Conservation (phyloP, 2,113 vertebrate species). For the Oxygymnocypris stewartii region DNA sequence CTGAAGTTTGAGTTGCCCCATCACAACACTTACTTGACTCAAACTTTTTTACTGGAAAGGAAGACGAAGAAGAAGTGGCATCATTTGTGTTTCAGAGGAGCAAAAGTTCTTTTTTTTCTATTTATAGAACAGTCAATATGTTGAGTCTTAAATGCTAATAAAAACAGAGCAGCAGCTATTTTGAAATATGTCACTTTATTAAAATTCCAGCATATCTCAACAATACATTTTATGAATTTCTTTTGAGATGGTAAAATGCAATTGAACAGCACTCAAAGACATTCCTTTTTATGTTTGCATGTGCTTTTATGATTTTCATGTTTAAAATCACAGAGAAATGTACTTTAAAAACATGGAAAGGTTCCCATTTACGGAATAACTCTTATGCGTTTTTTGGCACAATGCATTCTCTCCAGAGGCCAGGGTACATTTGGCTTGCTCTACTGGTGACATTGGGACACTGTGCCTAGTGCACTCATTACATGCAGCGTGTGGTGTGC, state of each 20-base stretch:
- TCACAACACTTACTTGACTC: neutral
- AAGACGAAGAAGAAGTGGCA: neutral
- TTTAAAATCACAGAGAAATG: neutral
- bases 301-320: neutral
- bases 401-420: neutral
- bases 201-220: neutral
- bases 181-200: neutral
- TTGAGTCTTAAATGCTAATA: neutral
- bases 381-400: neutral
- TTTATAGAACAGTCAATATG: neutral
- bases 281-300: neutral
- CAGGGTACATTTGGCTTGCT: neutral
- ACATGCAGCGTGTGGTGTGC: constrained; percentile 24
- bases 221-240: neutral
- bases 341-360: neutral
- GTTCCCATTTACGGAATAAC: neutral
- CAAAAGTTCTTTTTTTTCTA: neutral
- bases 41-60: neutral
- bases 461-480: constrained; percentile 39
- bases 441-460: constrained; percentile 11
- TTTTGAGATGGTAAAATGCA: neutral
- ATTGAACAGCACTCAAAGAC: neutral
- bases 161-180: neutral
- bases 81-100: neutral
- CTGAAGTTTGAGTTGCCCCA: neutral